These are phyloP conservation scores for Sebastes kiyomatsui DNA, from an alignment of 2,797 vertebrate genomes.

Conservation along the genomic window DNA sequence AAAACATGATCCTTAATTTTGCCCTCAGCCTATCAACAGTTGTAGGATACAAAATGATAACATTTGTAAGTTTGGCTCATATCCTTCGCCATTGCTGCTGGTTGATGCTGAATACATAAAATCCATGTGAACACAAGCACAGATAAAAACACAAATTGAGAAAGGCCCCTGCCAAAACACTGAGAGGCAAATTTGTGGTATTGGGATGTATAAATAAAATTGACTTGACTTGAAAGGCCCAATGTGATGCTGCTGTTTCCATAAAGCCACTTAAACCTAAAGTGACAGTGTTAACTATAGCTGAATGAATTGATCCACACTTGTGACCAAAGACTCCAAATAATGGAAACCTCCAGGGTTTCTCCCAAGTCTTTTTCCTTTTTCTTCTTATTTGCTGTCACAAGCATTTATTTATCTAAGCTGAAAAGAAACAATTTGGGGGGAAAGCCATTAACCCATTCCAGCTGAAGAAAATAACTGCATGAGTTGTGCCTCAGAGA, in stretches of 20 bases:
- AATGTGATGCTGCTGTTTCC: not conserved
- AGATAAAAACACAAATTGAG: not conserved
- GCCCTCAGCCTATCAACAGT: not conserved
- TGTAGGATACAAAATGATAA: not conserved
- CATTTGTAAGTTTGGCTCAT: not conserved
- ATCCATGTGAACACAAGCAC: not conserved
- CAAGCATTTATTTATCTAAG: slow-evolving; percentile 47
- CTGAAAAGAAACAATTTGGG: slow-evolving; percentile 27
- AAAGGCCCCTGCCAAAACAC: not conserved
- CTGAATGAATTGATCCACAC: not conserved
- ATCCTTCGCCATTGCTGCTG: not conserved
- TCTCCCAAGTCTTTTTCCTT: not conserved
- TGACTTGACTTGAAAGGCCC: not conserved
- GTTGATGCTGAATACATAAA: not conserved
- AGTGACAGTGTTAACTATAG: no score
- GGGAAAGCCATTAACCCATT: slow-evolving; percentile 42
- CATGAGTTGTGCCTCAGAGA: slow-evolving; percentile 27
- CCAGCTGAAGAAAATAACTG: slow-evolving; percentile 33
- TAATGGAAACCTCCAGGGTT: not conserved
- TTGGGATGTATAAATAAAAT: not conserved
- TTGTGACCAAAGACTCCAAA: not conserved
- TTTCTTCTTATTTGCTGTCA: slow-evolving; percentile 30
- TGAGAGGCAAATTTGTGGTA: not conserved
- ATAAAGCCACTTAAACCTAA: not conserved
- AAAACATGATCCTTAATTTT: not conserved